Base-by-base conservation (phyloP, 2,888 invertebrate species). In the Copidosoma aretas region DNA sequence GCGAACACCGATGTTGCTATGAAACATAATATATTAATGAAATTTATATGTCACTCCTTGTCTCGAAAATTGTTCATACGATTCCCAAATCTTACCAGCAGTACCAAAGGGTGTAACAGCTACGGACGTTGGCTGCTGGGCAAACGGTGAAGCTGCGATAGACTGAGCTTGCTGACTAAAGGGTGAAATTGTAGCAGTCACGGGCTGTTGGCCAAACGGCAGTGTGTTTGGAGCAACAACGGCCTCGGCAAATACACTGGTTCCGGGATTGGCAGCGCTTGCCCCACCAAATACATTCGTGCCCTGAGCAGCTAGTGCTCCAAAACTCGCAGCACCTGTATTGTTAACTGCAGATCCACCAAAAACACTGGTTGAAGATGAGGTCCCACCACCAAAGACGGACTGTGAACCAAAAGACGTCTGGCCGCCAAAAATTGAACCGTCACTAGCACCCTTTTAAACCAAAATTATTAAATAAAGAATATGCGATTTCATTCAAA, bases 291-390 rank as follows among this genome's bases (percentile, higher is more conserved):
- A 73, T 39, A 39, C 51, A 25, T 51, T 67, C 10, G 70, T 66
- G 12, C 70, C 56, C 57, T 69, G 73, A 10, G 71, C 70, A 8
- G 43, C 43, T 46, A 74, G 70, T 1, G 73, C 51, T 14, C 75
- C 76, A 21, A 76, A 77, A 49, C 74, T 74, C 57, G 77, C 46
- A 3, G 73, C 58, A 3, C 68, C 68, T n/a, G 75, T 41, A 43
- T 53, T n/a, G n/a, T n/a, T 71, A 2, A 71, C 24, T 12, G 60
- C 59, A 2, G 72, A 21, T 10, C 60, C 59, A 1, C 74, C 77
- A 68, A 78, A 78, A 3, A 76, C 71, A 24, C 51, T 74, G n/a
- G 22, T 60, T 1, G 71, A 32, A 1, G 64, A 60, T 41, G 43
- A 24, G 22, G 63, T n/a, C 3, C 66, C 39, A 21, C 24, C 68